Percentiles rank a stretch among this genome's conserved stretches.
These are phyloP conservation scores for Cepaea hortensis DNA, from an alignment of 2,888 invertebrate species.

Conservation along the genomic window DNA sequence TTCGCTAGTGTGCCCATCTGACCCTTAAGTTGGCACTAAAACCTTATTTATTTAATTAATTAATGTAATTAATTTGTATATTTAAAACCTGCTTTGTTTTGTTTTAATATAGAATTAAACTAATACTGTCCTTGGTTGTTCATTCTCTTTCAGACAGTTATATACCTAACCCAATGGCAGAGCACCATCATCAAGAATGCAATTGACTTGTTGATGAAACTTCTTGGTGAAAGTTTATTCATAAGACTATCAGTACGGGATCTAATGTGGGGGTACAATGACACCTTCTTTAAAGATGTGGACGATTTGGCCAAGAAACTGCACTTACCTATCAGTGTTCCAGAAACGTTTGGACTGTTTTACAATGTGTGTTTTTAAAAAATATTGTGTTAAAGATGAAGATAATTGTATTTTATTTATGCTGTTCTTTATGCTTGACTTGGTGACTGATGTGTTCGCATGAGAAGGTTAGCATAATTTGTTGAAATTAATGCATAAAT, in stretches of 20 bases:
- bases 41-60: no score
- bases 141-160: conserved; percentile 74
- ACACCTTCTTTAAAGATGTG: conserved; percentile 58
- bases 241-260: conserved; percentile 58
- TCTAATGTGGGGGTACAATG: conserved; percentile 70
- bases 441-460: neutral
- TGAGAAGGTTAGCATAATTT: no score
- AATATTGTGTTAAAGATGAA: no score
- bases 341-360: conserved; percentile 90
- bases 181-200: conserved; percentile 51
- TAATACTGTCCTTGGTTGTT: no score
- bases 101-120: no score
- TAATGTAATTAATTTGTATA: no score
- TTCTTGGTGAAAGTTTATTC: conserved; percentile 58
- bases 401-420: neutral
- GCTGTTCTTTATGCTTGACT: neutral
- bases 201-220: conserved; percentile 52
- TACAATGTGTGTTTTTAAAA: conserved; percentile 83
- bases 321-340: conserved; percentile 51
- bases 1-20: no score
- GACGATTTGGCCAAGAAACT: conserved; percentile 48
- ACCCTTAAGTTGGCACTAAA: no score
- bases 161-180: conserved; percentile 41
- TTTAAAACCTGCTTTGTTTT: no score
- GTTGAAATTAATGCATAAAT: no score